Conservation (phyloP, 2,888 invertebrate species). For the Galeopsomyia nigrocyanea region DNA sequence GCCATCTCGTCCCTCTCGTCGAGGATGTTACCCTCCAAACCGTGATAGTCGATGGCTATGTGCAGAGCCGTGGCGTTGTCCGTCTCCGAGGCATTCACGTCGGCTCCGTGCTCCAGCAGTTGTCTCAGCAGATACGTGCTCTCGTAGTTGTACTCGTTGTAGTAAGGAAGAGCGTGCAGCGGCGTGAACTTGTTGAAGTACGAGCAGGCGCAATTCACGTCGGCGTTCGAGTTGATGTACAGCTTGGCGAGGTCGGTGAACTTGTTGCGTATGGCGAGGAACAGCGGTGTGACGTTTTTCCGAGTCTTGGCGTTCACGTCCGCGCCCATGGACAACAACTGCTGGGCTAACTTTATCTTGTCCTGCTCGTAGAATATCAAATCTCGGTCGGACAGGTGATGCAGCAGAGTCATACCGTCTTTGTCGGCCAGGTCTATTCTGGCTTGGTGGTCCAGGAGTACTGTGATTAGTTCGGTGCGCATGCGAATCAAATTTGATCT, state of each 20-base stretch:
- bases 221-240: background rate
- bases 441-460: constrained; percentile 2
- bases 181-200: background rate
- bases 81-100: background rate
- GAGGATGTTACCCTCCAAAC: background rate
- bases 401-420: constrained; percentile 10
- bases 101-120: constrained; percentile 12
- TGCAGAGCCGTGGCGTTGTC: constrained; percentile 10
- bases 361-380: constrained; percentile 5
- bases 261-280: constrained; percentile 6
- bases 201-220: background rate
- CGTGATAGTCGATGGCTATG: constrained; percentile 5
- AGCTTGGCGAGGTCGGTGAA: constrained; percentile 1
- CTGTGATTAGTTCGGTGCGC: background rate
- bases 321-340: background rate
- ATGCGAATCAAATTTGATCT: background rate
- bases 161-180: background rate
- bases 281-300: constrained; percentile 1
- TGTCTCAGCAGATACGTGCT: background rate
- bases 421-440: constrained; percentile 2
- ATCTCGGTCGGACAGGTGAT: constrained; percentile 7
- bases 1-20: background rate
- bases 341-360: constrained; percentile 1
- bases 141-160: background rate
- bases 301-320: constrained; percentile 8